These are phyloP conservation scores for Quadroppia sp. DNA, from an alignment of 2,888 invertebrate species.

Conservation along the genomic window DNA sequence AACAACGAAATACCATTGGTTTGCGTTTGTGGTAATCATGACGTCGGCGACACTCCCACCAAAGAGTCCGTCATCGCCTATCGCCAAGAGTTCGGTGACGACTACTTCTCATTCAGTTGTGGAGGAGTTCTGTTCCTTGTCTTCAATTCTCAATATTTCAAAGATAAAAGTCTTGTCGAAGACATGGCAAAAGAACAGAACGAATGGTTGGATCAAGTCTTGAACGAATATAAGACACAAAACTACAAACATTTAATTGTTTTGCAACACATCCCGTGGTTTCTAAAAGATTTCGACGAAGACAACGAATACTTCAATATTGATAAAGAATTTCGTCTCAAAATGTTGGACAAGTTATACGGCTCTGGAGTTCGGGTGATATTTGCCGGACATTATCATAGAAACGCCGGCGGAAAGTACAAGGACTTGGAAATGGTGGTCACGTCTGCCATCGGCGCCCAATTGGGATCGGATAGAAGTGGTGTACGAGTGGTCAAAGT, in stretches of 20 bases:
- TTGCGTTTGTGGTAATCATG: slow-evolving; percentile 59
- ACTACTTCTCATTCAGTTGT: slow-evolving; percentile 57
- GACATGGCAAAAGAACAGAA: slow-evolving; percentile 53
- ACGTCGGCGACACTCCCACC: slow-evolving; percentile 57
- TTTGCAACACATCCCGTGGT: slow-evolving; percentile 58
- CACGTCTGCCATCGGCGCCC: slow-evolving; percentile 56
- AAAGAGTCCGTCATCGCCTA: slow-evolving; percentile 50
- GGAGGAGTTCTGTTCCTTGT: slow-evolving; percentile 57
- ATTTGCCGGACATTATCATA: slow-evolving; percentile 58
- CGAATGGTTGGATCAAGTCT: slow-evolving; percentile 54
- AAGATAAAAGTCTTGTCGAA: slow-evolving; percentile 49
- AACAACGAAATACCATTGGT: slow-evolving; percentile 55
- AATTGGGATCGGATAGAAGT: slow-evolving; percentile 47
- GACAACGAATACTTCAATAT: slow-evolving; percentile 54
- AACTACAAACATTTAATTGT: slow-evolving; percentile 52
- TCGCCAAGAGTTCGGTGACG: slow-evolving; percentile 52
- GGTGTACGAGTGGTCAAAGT: slow-evolving; percentile 56
- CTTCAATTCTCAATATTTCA: slow-evolving; percentile 56
- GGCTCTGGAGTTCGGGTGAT: slow-evolving; percentile 54
- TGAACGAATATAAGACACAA: slow-evolving; percentile 48
- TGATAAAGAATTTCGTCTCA: slow-evolving; percentile 49
- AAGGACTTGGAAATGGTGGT: slow-evolving; percentile 54
- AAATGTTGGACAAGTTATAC: slow-evolving; percentile 53
- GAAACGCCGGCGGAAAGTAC: slow-evolving; percentile 55
- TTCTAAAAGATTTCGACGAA: slow-evolving; percentile 52